A percentile compares a stretch with the other conserved stretches of the same genome.
Conservation (phyloP, 2,797 vertebrate species). For the Sebastes vulpes region DNA sequence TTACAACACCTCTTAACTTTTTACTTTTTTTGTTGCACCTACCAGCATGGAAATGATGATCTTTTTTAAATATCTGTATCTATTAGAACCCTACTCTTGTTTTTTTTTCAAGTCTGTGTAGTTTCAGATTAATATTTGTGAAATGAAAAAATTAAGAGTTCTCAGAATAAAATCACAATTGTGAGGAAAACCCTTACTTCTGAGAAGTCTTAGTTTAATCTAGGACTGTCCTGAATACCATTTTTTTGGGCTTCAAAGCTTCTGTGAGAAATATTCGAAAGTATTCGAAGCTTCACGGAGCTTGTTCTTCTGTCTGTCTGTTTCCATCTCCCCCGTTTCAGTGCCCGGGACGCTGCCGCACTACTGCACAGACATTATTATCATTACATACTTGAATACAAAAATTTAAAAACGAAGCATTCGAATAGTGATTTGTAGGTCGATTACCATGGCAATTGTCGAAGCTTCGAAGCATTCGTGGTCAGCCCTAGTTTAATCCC, state of each 20-base stretch:
- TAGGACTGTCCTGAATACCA: too few species aligned
- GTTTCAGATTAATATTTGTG: neutral
- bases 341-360: too few species aligned
- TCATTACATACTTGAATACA: too few species aligned
- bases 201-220: neutral
- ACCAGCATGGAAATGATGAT: neutral
- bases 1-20: neutral
- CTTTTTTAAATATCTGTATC: neutral
- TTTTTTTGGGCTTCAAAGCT: too few species aligned
- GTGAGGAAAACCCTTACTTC: neutral
- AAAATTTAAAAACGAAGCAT: fast-evolving
- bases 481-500: neutral
- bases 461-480: too few species aligned
- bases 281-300: too few species aligned
- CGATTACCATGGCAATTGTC: too few species aligned
- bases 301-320: too few species aligned
- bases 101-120: neutral
- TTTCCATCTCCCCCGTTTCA: too few species aligned
- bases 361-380: too few species aligned
- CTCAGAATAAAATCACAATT: neutral
- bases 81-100: neutral
- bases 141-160: neutral
- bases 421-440: too few species aligned
- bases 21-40: neutral
- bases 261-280: too few species aligned